Evolutionary conservation across 2,888 invertebrate species (phyloP).

Genomic region (Drosophila fungiperda): DNA sequence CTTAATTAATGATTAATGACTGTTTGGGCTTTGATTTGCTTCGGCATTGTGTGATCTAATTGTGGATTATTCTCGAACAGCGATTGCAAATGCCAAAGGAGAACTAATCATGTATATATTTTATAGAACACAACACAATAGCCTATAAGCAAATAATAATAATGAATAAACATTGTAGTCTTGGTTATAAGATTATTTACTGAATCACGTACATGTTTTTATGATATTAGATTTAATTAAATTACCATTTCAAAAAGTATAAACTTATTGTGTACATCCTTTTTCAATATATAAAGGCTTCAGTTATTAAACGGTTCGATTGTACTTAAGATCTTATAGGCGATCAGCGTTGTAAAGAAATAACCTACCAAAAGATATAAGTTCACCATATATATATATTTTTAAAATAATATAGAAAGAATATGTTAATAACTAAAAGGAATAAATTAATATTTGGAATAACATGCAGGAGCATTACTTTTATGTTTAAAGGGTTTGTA

Average conservation of each 20-base stretch:
- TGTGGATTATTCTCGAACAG: conserved; percentile 2
- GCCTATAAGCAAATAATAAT: neutral
- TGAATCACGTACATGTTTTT: neutral
- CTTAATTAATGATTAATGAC: conserved; percentile 53
- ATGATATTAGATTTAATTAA: neutral
- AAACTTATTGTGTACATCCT: too few relatives aligned
- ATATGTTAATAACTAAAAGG: neutral
- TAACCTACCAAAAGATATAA: neutral
- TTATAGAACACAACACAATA: neutral
- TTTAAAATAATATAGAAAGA: too few relatives aligned
- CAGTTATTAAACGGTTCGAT: neutral
- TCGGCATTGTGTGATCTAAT: conserved; percentile 22
- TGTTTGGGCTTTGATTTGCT: conserved; percentile 31
- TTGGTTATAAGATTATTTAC: too few relatives aligned
- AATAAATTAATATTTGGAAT: neutral
- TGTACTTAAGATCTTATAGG: neutral
- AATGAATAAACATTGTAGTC: neutral
- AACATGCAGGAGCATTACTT: neutral
- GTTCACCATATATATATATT: too few relatives aligned
- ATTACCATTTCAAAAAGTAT: too few relatives aligned
- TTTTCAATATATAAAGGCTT: neutral
- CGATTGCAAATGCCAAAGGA: neutral
- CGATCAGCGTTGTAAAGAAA: neutral
- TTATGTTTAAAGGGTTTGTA: neutral
- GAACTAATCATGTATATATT: neutral